These are phyloP conservation scores for Baronia brevicornis DNA, from an alignment of 2,888 invertebrate genomes.

Conservation along the genomic window DNA sequence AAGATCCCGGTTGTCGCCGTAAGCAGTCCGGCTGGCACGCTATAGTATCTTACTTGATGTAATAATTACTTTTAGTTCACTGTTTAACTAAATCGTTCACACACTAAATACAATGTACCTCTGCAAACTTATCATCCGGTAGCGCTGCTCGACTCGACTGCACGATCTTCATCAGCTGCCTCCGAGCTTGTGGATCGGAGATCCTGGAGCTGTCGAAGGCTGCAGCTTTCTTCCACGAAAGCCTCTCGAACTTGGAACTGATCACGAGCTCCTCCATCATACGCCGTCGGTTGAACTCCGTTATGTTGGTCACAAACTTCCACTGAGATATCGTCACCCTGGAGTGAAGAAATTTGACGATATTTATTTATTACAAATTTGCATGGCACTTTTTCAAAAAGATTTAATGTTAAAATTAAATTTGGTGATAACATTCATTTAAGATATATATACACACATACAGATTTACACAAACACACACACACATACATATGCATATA, in stretches of 20 bases:
- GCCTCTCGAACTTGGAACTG: constrained; percentile 82
- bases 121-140: constrained; percentile 82
- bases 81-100: too few relatives aligned
- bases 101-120: constrained; percentile 71
- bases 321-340: constrained; percentile 82
- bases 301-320: constrained; percentile 86
- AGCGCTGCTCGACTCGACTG: constrained; percentile 84
- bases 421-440: too few relatives aligned
- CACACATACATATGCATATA: too few relatives aligned
- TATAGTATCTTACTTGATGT: too few relatives aligned
- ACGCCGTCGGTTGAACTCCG: constrained; percentile 79
- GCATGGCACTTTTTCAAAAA: too few relatives aligned
- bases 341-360: constrained; percentile 16
- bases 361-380: too few relatives aligned
- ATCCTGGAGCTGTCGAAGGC: constrained; percentile 81
- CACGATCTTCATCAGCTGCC: constrained; percentile 82
- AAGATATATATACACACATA: too few relatives aligned
- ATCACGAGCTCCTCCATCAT: constrained; percentile 83
- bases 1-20: too few relatives aligned
- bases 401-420: too few relatives aligned
- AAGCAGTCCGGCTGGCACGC: too few relatives aligned
- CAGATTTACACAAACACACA: too few relatives aligned
- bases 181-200: constrained; percentile 78
- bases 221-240: constrained; percentile 83
- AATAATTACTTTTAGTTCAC: too few relatives aligned